Conservation (phyloP, 2,797 vertebrate genomes). For the Nannoperca obscura region DNA sequence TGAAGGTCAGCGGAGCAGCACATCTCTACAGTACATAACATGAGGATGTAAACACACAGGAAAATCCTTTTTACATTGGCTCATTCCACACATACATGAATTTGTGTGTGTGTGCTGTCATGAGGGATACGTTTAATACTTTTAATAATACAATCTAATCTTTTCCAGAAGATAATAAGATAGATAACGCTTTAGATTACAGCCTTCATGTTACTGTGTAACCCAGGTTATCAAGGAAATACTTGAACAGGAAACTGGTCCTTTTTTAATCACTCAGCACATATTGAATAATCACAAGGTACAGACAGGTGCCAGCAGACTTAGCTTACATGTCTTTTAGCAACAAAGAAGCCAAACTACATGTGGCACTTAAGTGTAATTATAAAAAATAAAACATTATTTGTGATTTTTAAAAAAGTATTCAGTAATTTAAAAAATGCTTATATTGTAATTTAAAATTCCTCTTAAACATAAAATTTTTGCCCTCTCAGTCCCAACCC, state of each 20-base stretch:
- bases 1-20: constrained; percentile 81
- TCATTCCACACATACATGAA: neutral
- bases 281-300: constrained; percentile 14
- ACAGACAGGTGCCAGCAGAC: neutral
- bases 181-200: neutral
- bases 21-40: constrained; percentile 59
- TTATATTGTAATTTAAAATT: neutral
- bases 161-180: constrained; percentile 18
- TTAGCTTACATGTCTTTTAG: constrained; percentile 1
- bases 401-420: neutral
- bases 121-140: neutral
- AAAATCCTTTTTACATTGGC: neutral
- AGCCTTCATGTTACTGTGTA: neutral
- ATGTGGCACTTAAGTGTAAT: neutral
- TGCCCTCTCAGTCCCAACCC: too few species aligned
- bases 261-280: constrained; percentile 7
- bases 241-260: neutral
- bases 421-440: neutral
- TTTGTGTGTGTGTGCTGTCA: neutral
- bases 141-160: constrained; percentile 1
- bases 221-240: neutral
- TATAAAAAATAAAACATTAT: neutral
- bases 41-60: constrained; percentile 44
- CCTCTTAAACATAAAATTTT: neutral
- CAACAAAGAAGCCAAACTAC: constrained; percentile 1